Base-by-base conservation (phyloP, 2,113 vertebrate genomes). In the Caloenas nicobarica region DNA sequence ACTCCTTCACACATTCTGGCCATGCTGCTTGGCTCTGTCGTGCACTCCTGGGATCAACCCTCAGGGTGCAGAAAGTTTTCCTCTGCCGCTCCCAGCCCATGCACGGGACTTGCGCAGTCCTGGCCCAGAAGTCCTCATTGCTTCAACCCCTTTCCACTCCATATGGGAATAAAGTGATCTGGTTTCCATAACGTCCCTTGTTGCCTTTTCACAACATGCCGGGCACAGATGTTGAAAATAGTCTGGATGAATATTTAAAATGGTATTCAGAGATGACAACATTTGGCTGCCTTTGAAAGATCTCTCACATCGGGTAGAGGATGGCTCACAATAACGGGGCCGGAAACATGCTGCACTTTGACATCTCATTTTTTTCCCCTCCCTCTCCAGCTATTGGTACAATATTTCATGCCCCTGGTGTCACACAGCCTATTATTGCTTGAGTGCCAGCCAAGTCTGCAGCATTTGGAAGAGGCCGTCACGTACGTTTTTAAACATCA, bases 141-240 rank as follows among this genome's bases (percentile, higher is more conserved):
- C 86, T 91, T 87, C 79, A 84, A 65, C 51, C 60, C 58, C 36
- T 71, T 90, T 54, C 50, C 38, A 78, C 81, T 90, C 88, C 87
- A 81, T 77, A 85, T 58, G 66, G 91, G 95, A 96, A 93, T 73
- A 79, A 40, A 95, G 82, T 14, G 72, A 85, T 97, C 96, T 95
- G 95, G 92, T 95, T 97, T 96, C 95, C 85, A 94, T 89, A 97
- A 96, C 51, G 13, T 77, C 85, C 92, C 86, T 81, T 77, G 76
- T 64, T 95, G 91, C 89, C 85, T 80, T 95, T 94, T 95, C 94
- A 84, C 83, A 94, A 95, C 96, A 90, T 88, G 89, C 91, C 0
- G 72, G 93, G 92, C 94, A 77, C 95, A 94, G 89, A 93, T 95
- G 94, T 96, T 95, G 90, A 95, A 96, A 97, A 95, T 53, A 95